Evolutionary conservation across 2,797 vertebrate species (phyloP), one percentile per base, ranked within the genome.

Genomic region (Crocodylus rhombifer): DNA sequence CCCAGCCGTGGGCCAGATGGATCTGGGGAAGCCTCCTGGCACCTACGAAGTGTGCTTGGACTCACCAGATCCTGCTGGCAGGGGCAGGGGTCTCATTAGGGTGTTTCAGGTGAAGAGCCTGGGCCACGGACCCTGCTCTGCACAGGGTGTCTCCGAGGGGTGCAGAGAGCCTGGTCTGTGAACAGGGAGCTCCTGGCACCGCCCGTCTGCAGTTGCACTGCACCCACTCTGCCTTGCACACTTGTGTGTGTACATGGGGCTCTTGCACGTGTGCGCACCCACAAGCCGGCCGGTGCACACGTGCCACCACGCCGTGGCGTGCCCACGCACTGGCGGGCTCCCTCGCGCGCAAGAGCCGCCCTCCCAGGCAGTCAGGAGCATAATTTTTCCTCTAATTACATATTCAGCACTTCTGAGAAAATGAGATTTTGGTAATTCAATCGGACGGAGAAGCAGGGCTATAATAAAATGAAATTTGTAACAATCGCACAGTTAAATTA

Each of bases 371-470:
- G 97, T 96, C 96, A 95, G 98, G 96, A 98, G 98, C 96, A 95
- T 97, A 97, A 97, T 98, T 98, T 98, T 97, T 96, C 97, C 96
- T 98, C 98, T 98, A 98, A 98, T 99, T 98, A 99, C 98, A 97
- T 98, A 98, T 98, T 98, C 98, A 98, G 98, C 98, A 98, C 98
- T 99, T 99, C 98, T 98, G 98, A 98, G 98, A 98, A 98, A 99
- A 99, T 98, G 94, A 98, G 98, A 98, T 99, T 98, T 98, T 98
- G 98, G 98, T 99, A 98, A 99, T 98, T 99, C 97, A 98, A 98
- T 98, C 98, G 97, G 98, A 98, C 98, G 97, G 98, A 98, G 98
- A 98, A 98, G 97, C 98, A 97, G 96, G 88, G 91, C 97, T 97
- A 95, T 98, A 98, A 98, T 98, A 98, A 98, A 98, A 98, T 98